Base-by-base conservation (phyloP, 2,113 vertebrate species). In the Holacanthus passer region DNA sequence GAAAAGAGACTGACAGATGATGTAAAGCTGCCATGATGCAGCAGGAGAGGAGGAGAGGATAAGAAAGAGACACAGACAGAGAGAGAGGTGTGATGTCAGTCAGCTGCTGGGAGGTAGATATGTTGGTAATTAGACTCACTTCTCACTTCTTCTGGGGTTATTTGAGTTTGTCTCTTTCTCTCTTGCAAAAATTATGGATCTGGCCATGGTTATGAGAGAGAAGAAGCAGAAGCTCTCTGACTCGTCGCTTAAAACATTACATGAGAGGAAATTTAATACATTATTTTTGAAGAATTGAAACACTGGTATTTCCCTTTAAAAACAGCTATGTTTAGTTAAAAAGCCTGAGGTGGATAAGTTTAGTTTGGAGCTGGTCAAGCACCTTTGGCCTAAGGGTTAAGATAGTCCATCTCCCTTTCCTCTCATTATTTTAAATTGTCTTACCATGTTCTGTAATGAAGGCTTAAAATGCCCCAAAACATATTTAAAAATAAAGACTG, bases 21-120 rank as follows among this genome's bases (percentile, higher is more conserved):
- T 58, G 55, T 63, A 64, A 82, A 77, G 67, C 75, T 67, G 73
- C 74, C 29, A 67, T 55, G 59, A 82, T 76, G 65, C 69, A 73
- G 73, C 37, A 53, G 31, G 62, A 74, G 73, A 24, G 19, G 59
- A 62, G 32, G 52, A 68, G 47, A 82, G 68, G 35, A 81, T 65
- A 74, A 60, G 41, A 52, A 45, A 67, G 29, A 70, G 24, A 52
- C 24, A 76, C 5, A 52, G 27, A 77, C 4, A 65, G 75, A 37
- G 50, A 68, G 79, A 56, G 79, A 87, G 75, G 84, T 80, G 81
- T 81, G 77, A 91, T 77, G 83, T 75, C 77, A 85, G 69, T 53
- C 73, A 41, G 69, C 60, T 77, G 82, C 71, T 77, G 73, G 60
- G 72, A 84, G 70, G 45, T 29, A 43, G 68, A 79, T 50, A 67